A percentile compares a stretch with the other conserved stretches of the same genome.
phyloP scores from a whole-genome alignment of 2,797 vertebrate species.

The Scyliorhinus canicula region DNA sequence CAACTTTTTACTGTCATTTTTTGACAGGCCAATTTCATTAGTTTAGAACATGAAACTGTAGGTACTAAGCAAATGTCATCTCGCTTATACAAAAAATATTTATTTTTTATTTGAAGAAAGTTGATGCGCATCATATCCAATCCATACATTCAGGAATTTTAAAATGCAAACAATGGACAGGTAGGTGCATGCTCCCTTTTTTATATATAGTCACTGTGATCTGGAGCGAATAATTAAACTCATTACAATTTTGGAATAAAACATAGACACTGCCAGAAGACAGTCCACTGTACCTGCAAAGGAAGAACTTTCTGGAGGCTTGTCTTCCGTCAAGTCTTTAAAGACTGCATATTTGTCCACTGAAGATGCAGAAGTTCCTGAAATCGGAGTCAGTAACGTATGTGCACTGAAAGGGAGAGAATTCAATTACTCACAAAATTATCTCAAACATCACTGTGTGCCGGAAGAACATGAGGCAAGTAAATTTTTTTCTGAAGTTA shows the following conservation, averaged over 20 bases:
- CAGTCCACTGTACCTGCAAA: conserved; percentile 68
- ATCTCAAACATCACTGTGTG: background rate
- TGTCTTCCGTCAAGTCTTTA: conserved; percentile 82
- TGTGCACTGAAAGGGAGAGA: conserved; percentile 64
- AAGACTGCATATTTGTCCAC: conserved; percentile 91
- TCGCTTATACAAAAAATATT: background rate
- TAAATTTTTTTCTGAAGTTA: background rate
- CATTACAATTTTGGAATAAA: background rate
- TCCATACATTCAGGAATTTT: background rate
- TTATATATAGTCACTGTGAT: background rate
- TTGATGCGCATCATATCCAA: background rate
- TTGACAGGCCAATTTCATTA: background rate
- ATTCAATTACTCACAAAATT: background rate
- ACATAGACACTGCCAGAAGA: background rate
- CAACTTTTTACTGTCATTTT: background rate
- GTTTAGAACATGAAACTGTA: background rate
- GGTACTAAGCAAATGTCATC: background rate
- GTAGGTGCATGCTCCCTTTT: background rate
- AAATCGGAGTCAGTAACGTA: conserved; percentile 80
- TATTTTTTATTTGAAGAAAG: background rate
- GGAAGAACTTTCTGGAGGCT: conserved; percentile 65
- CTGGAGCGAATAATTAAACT: background rate
- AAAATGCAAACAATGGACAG: background rate
- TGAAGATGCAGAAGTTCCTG: conserved; percentile 67
- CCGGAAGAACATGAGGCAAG: background rate